Conservation (phyloP, 2,113 vertebrate genomes). For the Chaetodon auriga region DNA sequence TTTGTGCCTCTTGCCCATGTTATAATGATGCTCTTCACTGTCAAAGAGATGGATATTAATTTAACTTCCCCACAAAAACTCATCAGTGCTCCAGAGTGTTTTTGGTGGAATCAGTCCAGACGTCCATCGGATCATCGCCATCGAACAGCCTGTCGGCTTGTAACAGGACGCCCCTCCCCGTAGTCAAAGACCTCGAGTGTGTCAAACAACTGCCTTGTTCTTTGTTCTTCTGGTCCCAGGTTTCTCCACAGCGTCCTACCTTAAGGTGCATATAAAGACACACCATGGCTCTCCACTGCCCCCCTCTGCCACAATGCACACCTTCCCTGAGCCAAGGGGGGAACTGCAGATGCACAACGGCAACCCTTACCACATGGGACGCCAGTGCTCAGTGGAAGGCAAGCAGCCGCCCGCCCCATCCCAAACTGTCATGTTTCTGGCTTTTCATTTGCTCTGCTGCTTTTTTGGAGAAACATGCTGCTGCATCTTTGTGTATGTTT, state of each 20-base stretch:
- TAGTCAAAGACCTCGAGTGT: slow-evolving; percentile 59
- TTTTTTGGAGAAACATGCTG: slow-evolving; percentile 69
- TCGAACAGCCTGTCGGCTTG: neutral
- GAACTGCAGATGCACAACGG: slow-evolving; percentile 97
- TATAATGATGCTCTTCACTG: slow-evolving; percentile 4
- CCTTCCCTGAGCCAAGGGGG: slow-evolving; percentile 94
- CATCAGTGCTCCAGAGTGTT: neutral
- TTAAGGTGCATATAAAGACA: slow-evolving; percentile 99
- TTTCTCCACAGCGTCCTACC: slow-evolving; percentile 99
- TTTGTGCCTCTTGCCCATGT: neutral
- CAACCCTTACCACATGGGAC: slow-evolving; percentile 98
- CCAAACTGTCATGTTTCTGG: slow-evolving; percentile 69
- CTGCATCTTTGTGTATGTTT: slow-evolving; percentile 66
- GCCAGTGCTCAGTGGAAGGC: slow-evolving; percentile 99
- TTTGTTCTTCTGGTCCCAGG: slow-evolving; percentile 97
- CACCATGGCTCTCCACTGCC: slow-evolving; percentile 97
- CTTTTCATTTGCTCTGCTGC: slow-evolving; percentile 80
- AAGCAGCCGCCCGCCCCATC: slow-evolving; percentile 91
- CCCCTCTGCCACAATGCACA: slow-evolving; percentile 87
- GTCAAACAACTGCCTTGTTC: slow-evolving; percentile 77
- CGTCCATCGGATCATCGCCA: neutral
- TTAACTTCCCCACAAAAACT: neutral
- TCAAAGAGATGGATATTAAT: neutral
- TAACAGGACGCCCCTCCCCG: slow-evolving; percentile 23
- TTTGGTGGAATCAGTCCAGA: neutral